Conservation (phyloP, 2,888 invertebrate genomes). For the Caenorhabditis sinica region DNA sequence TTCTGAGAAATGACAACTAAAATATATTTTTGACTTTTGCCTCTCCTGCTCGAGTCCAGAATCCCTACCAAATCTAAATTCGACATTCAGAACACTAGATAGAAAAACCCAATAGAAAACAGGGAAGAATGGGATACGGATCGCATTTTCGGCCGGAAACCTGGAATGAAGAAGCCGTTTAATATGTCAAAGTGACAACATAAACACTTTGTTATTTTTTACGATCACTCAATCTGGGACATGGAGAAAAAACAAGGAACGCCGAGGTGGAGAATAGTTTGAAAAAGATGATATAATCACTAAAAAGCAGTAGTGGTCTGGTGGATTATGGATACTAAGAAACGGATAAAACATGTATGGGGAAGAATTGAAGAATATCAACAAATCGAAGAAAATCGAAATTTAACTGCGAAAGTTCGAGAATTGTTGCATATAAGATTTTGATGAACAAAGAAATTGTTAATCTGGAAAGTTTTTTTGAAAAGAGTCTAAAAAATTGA, state of each 20-base stretch:
- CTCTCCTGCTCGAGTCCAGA: neutral
- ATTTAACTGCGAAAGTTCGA: neutral
- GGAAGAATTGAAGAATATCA: too few species aligned
- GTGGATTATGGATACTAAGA: constrained; percentile 1
- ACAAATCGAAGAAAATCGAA: too few species aligned
- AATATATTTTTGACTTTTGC: constrained; percentile 8
- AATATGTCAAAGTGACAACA: constrained; percentile 60
- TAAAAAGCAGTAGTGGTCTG: neutral
- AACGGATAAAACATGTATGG: neutral
- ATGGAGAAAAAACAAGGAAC: constrained; percentile 19
- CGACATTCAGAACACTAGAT: neutral
- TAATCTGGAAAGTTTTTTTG: too few species aligned
- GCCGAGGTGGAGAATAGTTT: neutral
- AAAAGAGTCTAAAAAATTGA: too few species aligned
- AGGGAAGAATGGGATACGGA: neutral
- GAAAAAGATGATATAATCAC: neutral
- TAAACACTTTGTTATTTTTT: constrained; percentile 57
- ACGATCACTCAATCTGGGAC: constrained; percentile 36
- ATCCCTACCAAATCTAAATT: constrained; percentile 3
- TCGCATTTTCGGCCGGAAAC: neutral
- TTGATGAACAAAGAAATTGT: too few species aligned
- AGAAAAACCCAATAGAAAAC: neutral
- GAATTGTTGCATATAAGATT: too few species aligned
- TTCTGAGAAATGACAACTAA: neutral
- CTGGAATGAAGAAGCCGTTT: constrained; percentile 47